Conservation (phyloP, 2,113 vertebrate species). For the Cricetomys ansorgei region DNA sequence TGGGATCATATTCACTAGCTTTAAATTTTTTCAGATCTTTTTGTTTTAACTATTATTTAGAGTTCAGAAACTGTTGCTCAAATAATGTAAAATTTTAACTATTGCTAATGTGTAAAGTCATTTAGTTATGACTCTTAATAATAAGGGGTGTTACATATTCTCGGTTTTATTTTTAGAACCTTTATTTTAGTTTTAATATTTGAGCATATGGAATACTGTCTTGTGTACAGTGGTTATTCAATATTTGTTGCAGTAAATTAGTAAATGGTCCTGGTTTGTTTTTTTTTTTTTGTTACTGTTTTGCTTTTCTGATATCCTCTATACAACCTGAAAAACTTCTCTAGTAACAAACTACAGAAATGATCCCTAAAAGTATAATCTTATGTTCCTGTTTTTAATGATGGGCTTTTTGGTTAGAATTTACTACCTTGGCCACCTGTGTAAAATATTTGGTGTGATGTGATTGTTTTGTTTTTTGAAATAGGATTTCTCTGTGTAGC, state of each 20-base stretch:
- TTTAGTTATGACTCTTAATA: too few relatives aligned
- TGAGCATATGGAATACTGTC: not conserved
- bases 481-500: not conserved
- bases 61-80: slow-evolving; percentile 2
- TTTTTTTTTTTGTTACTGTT: too few relatives aligned
- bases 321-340: too few relatives aligned
- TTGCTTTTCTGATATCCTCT: too few relatives aligned
- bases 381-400: too few relatives aligned
- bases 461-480: not conserved
- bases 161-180: too few relatives aligned
- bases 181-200: not conserved
- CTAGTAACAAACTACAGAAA: too few relatives aligned
- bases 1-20: not conserved
- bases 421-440: not conserved
- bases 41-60: slow-evolving; percentile 24
- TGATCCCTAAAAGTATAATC: too few relatives aligned
- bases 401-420: slow-evolving; percentile 29
- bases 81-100: not conserved
- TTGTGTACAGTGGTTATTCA: not conserved
- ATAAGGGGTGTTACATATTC: too few relatives aligned
- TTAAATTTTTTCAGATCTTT: slow-evolving; percentile 10
- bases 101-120: not conserved
- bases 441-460: slow-evolving; percentile 17
- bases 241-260: slow-evolving; percentile 18
- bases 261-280: not conserved